phyloP scores from a whole-genome alignment of 2,797 vertebrate genomes.

The Micropoecilia bifurca region DNA sequence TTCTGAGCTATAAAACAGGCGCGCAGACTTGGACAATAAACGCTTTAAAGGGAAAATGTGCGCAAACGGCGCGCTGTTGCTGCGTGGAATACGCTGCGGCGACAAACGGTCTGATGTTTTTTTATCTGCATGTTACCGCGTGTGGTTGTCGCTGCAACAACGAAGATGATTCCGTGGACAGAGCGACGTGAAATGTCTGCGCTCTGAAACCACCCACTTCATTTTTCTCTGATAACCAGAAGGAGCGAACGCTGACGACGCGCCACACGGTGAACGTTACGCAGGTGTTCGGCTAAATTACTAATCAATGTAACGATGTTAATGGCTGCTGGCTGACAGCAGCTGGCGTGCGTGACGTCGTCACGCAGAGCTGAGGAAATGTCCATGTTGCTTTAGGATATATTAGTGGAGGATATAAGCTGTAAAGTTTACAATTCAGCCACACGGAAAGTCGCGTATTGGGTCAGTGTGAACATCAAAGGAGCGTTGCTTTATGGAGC shows the following conservation, averaged over 20 bases:
- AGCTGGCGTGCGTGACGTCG: background rate
- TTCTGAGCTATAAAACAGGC: fast-evolving
- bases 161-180: conserved; percentile 3
- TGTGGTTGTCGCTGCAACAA: conserved; percentile 3
- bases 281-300: conserved; percentile 28
- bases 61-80: conserved; percentile 10
- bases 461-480: background rate
- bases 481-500: background rate
- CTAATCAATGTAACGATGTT: background rate
- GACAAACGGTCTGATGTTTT: conserved; percentile 60
- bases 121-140: conserved; percentile 32
- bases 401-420: background rate
- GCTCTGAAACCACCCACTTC: background rate
- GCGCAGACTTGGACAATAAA: background rate
- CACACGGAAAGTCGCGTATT: background rate
- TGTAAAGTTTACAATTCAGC: conserved; percentile 29
- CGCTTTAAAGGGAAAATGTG: conserved; percentile 1
- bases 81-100: conserved; percentile 46
- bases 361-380: conserved; percentile 9
- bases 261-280: background rate
- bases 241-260: background rate
- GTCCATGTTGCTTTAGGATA: background rate
- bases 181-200: background rate
- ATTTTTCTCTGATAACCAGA: background rate
- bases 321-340: conserved; percentile 34